A percentile compares a stretch with the other conserved stretches of the same genome.
Evolutionary conservation across 2,888 invertebrate genomes (phyloP).

Genomic region (Phengaris arion): DNA sequence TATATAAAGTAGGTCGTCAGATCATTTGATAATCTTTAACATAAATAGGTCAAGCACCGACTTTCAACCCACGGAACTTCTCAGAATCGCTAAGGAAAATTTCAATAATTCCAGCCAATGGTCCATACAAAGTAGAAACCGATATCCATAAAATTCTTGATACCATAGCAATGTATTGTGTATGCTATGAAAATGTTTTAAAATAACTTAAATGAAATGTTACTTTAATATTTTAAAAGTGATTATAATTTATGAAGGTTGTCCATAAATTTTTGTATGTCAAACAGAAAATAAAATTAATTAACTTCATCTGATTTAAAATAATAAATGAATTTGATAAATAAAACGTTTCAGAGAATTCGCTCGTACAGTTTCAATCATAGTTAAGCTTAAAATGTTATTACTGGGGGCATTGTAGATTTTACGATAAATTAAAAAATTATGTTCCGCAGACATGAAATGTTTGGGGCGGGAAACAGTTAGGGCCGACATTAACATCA

Average conservation of each 20-base stretch:
- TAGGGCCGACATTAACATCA: neutral
- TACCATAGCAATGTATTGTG: neutral
- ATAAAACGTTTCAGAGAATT: slow-evolving; percentile 1
- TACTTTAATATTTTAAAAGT: neutral
- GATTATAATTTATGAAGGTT: neutral
- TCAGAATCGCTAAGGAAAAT: neutral
- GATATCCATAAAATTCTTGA: neutral
- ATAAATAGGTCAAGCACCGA: slow-evolving; percentile 17
- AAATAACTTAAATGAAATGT: neutral
- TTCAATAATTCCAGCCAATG: neutral
- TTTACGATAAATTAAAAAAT: slow-evolving; percentile 29
- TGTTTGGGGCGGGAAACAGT: slow-evolving; percentile 7
- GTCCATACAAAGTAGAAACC: neutral
- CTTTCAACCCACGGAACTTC: slow-evolving; percentile 1
- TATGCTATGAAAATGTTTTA: neutral
- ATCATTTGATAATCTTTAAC: slow-evolving; percentile 19
- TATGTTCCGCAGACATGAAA: slow-evolving; percentile 31
- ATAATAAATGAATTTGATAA: neutral
- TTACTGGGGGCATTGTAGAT: slow-evolving; percentile 9
- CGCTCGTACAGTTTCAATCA: slow-evolving; percentile 3
- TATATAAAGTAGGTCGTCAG: slow-evolving; percentile 27
- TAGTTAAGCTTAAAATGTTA: slow-evolving; percentile 11
- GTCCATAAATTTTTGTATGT: neutral
- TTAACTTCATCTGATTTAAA: neutral
- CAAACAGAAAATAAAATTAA: slow-evolving; percentile 13